Evolutionary conservation across 2,888 invertebrate genomes (phyloP).

Genomic region (Papilio demoleus): DNA sequence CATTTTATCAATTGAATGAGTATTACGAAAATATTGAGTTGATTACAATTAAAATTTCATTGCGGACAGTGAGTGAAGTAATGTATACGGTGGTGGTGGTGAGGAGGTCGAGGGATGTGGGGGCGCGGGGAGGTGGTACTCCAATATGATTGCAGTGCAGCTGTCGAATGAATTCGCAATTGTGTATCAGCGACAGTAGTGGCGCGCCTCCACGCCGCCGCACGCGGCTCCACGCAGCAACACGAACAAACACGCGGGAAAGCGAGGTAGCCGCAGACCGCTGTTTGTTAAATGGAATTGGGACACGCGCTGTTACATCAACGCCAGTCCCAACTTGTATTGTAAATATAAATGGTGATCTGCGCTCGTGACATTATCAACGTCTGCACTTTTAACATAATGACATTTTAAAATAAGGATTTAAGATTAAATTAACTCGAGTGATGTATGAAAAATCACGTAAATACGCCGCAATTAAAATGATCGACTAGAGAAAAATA

Average conservation of each 20-base stretch:
- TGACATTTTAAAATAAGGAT: too few relatives aligned
- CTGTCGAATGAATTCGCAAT: slow-evolving; percentile 17
- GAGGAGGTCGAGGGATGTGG: background rate
- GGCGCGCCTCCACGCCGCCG: background rate
- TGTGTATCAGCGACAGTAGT: slow-evolving; percentile 19
- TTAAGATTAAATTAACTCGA: too few relatives aligned
- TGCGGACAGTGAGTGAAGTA: background rate
- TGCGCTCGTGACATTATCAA: background rate
- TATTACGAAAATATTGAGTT: background rate
- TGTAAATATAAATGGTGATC: too few relatives aligned
- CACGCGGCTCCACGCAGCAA: background rate
- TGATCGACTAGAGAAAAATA: too few relatives aligned
- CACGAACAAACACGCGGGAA: slow-evolving; percentile 12
- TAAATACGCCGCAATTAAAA: too few relatives aligned
- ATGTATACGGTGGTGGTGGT: background rate
- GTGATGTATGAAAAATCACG: too few relatives aligned
- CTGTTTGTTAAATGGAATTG: slow-evolving; percentile 26
- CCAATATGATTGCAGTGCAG: slow-evolving; percentile 20
- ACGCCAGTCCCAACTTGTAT: too few relatives aligned
- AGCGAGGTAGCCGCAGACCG: background rate
- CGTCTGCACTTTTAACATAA: background rate
- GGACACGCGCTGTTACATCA: slow-evolving; percentile 8
- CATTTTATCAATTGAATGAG: background rate
- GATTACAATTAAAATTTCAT: slow-evolving; percentile 9
- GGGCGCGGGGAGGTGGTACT: background rate